Evolutionary conservation across 2,797 vertebrate species (phyloP).

Genomic region (Channa striata): DNA sequence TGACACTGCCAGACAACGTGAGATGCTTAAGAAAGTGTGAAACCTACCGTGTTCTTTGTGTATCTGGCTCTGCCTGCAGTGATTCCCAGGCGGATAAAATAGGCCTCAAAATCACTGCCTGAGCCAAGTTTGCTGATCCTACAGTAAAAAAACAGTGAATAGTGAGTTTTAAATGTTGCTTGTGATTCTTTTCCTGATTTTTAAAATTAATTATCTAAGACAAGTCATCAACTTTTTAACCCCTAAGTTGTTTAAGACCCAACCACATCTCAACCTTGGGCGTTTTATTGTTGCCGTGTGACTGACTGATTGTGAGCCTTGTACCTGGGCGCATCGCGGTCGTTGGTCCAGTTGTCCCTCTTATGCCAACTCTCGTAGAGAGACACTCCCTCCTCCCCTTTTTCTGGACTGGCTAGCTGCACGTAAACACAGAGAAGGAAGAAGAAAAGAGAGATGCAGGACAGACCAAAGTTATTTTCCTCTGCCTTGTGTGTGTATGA

Average conservation of each 20-base stretch:
- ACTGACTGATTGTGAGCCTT: background rate
- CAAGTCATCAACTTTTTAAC: no score
- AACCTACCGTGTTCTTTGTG: constrained; percentile 87
- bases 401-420: constrained; percentile 93
- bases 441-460: background rate
- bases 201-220: no score
- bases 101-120: constrained; percentile 97
- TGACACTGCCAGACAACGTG: background rate
- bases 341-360: constrained; percentile 89
- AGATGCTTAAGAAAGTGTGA: background rate
- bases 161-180: background rate
- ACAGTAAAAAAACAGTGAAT: constrained; percentile 11
- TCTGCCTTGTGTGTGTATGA: background rate
- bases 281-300: background rate
- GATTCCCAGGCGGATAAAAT: constrained; percentile 95
- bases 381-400: constrained; percentile 89
- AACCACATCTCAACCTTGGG: background rate
- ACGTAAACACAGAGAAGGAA: constrained; percentile 1
- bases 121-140: constrained; percentile 97
- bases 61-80: constrained; percentile 93
- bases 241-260: no score
- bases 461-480: background rate
- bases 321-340: constrained; percentile 88
- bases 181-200: background rate
- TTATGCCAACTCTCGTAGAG: constrained; percentile 94